A percentile compares a stretch with the other conserved stretches of the same genome.
Evolutionary conservation across 1,140 invertebrate genomes (phyloP).

Genomic region (Arctopsyche grandis): DNA sequence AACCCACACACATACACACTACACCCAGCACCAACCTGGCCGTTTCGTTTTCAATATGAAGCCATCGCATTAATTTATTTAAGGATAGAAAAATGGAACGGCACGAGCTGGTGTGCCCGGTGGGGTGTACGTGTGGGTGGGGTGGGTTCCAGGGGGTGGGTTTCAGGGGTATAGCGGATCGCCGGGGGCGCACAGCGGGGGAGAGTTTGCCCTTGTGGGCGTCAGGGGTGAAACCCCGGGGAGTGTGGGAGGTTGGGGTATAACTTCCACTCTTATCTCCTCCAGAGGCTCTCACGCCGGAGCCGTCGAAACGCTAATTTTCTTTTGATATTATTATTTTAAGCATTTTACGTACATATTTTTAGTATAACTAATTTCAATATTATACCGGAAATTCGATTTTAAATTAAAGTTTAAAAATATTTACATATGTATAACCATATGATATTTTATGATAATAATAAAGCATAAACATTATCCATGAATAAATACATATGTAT

Average conservation of each 20-base stretch:
- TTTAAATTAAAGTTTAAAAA: too few relatives aligned
- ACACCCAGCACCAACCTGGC: too few relatives aligned
- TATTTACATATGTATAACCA: too few relatives aligned
- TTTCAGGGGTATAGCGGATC: constrained; percentile 8
- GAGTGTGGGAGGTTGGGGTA: constrained; percentile 30
- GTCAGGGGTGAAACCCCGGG: constrained; percentile 22
- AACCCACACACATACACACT: not conserved
- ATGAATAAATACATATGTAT: too few relatives aligned
- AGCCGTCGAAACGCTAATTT: constrained; percentile 18
- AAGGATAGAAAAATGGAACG: constrained; percentile 47
- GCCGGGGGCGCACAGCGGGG: constrained; percentile 2
- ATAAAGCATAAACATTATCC: too few relatives aligned
- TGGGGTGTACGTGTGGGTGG: not conserved
- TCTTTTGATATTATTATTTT: constrained; percentile 29
- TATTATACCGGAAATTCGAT: too few relatives aligned
- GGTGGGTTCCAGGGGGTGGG: not conserved
- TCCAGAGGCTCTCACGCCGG: constrained; percentile 36
- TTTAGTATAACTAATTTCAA: too few relatives aligned
- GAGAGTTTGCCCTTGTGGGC: constrained; percentile 35
- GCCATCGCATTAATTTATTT: constrained; percentile 48
- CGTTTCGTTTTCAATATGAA: constrained; percentile 32
- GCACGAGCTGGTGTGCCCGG: constrained; percentile 17
- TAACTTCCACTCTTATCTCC: constrained; percentile 33
- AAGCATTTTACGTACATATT: not conserved
- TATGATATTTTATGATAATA: too few relatives aligned